A percentile compares a stretch with the other conserved stretches of the same genome.
These are phyloP conservation scores for Acronicta leporina DNA, from an alignment of 2,888 invertebrate genomes.

Conservation along the genomic window DNA sequence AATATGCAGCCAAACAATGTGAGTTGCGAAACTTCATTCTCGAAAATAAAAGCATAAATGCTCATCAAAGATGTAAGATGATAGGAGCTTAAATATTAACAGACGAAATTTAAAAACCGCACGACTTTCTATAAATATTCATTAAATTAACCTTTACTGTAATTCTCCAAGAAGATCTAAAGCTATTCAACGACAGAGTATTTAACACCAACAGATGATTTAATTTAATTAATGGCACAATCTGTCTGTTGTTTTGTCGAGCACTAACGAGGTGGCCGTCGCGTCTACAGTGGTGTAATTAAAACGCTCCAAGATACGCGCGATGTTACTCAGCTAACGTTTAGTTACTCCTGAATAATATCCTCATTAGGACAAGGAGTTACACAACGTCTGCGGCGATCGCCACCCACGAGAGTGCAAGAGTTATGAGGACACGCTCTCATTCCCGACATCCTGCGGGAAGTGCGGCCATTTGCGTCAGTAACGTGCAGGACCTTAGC, in stretches of 20 bases:
- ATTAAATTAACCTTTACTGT: not conserved
- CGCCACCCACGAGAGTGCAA: conserved; percentile 80
- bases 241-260: conserved; percentile 68
- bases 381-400: conserved; percentile 76
- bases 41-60: not conserved
- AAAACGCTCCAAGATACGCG: conserved; percentile 69
- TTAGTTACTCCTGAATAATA: conserved; percentile 80
- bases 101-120: not conserved
- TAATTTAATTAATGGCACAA: conserved; percentile 69
- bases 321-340: conserved; percentile 63
- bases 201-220: conserved; percentile 60
- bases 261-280: conserved; percentile 73
- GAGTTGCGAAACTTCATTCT: conserved; percentile 12
- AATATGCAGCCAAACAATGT: conserved; percentile 12
- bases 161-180: conserved; percentile 3
- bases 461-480: conserved; percentile 84
- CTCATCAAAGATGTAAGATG: no score
- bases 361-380: conserved; percentile 79
- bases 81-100: not conserved
- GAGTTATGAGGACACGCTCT: conserved; percentile 87
- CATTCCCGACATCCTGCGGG: conserved; percentile 88
- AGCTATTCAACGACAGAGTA: conserved; percentile 52
- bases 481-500: conserved; percentile 77
- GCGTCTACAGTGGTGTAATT: conserved; percentile 74
- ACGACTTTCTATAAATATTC: conserved; percentile 6